Evolutionary conservation across 2,113 vertebrate genomes (phyloP).

Genomic region (Xenotilapia flavipinnis): DNA sequence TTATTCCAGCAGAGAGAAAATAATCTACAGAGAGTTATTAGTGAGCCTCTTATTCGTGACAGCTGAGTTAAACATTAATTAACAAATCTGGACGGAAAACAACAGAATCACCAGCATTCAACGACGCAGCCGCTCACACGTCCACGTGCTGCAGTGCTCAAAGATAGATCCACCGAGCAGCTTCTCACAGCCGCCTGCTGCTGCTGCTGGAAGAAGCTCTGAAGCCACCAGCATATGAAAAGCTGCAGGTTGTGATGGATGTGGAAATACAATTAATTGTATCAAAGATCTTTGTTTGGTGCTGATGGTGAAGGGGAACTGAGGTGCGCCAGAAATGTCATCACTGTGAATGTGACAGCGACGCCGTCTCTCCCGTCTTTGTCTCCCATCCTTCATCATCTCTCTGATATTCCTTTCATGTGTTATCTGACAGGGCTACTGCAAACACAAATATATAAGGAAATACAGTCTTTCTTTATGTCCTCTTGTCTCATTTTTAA

Average conservation of each 20-base stretch:
- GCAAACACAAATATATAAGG: not conserved
- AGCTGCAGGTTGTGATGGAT: not conserved
- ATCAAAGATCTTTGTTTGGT: not conserved
- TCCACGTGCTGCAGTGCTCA: not conserved
- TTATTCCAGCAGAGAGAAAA: not conserved
- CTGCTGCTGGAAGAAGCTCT: not conserved
- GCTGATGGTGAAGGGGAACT: not conserved
- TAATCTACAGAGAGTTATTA: not conserved
- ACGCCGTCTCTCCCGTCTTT: not conserved
- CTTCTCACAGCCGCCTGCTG: not conserved
- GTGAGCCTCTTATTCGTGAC: not conserved
- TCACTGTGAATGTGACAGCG: not conserved
- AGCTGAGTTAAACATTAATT: not conserved
- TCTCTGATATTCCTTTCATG: not conserved
- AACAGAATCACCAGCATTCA: slow-evolving; percentile 2
- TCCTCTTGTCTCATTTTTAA: not conserved
- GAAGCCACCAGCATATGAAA: not conserved
- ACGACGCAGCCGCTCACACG: not conserved
- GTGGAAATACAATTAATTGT: not conserved
- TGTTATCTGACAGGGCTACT: not conserved
- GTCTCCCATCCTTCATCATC: not conserved
- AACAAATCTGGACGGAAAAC: slow-evolving; percentile 1
- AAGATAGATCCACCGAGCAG: not conserved
- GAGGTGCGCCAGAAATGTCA: not conserved
- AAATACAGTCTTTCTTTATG: not conserved